Percentiles rank a stretch among this genome's conserved stretches.
Evolutionary conservation across 2,113 vertebrate genomes (phyloP).

Genomic region (Scytalopus superciliaris): DNA sequence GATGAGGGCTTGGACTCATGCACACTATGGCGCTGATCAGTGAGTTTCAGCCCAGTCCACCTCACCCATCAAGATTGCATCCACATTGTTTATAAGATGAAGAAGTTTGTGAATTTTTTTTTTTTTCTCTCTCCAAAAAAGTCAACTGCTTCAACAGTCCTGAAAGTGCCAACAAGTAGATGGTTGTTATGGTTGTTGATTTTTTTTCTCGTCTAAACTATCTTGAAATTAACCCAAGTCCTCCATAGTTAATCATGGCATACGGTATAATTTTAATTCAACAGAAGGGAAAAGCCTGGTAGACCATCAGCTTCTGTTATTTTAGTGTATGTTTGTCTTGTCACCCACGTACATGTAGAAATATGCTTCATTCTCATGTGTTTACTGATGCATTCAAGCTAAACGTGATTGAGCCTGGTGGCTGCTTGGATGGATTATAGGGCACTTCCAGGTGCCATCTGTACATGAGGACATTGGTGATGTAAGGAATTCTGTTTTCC

Average conservation of each 20-base stretch:
- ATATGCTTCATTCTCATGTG: not conserved
- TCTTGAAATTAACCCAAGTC: not conserved
- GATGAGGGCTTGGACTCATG: not conserved
- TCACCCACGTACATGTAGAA: accelerated
- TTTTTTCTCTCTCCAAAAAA: not conserved
- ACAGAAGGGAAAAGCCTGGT: not conserved
- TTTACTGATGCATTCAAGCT: not conserved
- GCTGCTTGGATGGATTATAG: not conserved
- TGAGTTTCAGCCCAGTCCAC: not conserved
- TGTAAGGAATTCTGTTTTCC: not conserved
- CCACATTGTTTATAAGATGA: not conserved
- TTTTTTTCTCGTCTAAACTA: not conserved
- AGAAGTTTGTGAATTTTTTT: not conserved
- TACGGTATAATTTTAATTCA: not conserved
- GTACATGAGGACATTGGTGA: not conserved
- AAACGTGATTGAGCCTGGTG: not conserved
- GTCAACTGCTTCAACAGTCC: not conserved
- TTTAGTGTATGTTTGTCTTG: not conserved
- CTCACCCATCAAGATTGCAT: not conserved
- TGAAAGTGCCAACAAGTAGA: accelerated
- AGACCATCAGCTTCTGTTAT: not conserved
- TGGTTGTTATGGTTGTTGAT: not conserved
- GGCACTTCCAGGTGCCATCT: not conserved
- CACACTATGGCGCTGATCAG: accelerated
- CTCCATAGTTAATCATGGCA: not conserved